Conservation (phyloP, 2,888 invertebrate genomes). For the Trichopria drosophilae region DNA sequence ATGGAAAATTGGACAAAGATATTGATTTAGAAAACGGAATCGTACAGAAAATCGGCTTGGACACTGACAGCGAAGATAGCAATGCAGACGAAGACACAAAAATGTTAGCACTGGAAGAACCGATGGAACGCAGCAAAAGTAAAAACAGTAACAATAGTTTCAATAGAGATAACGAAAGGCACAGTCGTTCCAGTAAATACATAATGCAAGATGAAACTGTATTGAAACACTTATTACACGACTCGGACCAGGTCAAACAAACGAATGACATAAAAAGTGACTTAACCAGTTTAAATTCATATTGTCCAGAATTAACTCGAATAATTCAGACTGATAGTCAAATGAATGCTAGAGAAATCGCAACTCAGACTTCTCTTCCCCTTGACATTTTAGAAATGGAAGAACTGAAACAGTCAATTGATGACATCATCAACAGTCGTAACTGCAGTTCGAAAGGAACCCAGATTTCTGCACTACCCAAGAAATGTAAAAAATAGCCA, state of each 20-base stretch:
- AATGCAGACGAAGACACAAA: conserved; percentile 50
- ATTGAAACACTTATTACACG: conserved; percentile 50
- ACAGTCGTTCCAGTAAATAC: conserved; percentile 47
- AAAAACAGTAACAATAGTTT: conserved; percentile 48
- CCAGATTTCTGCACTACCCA: conserved; percentile 51
- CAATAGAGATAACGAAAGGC: conserved; percentile 36
- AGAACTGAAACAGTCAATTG: conserved; percentile 54
- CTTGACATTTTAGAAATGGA: conserved; percentile 56
- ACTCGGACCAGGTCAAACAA: conserved; percentile 41
- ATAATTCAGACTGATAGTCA: conserved; percentile 46
- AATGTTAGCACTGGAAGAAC: conserved; percentile 42
- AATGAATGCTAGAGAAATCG: conserved; percentile 51
- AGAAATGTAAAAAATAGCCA: conserved; percentile 44
- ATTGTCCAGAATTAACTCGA: conserved; percentile 48
- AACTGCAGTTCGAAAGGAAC: conserved; percentile 53
- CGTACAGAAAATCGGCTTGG: conserved; percentile 46
- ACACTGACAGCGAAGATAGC: conserved; percentile 50
- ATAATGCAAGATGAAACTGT: conserved; percentile 48
- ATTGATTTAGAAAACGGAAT: conserved; percentile 43
- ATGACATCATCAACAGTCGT: conserved; percentile 54
- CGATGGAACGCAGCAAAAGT: conserved; percentile 45
- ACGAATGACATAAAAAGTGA: conserved; percentile 48
- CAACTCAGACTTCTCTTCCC: conserved; percentile 54
- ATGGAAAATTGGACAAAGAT: conserved; percentile 38
- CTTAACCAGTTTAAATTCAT: conserved; percentile 49